Percentiles rank a stretch among this genome's conserved stretches.
phyloP scores from a whole-genome alignment of 2,797 vertebrate genomes.

The Chelon auratus region DNA sequence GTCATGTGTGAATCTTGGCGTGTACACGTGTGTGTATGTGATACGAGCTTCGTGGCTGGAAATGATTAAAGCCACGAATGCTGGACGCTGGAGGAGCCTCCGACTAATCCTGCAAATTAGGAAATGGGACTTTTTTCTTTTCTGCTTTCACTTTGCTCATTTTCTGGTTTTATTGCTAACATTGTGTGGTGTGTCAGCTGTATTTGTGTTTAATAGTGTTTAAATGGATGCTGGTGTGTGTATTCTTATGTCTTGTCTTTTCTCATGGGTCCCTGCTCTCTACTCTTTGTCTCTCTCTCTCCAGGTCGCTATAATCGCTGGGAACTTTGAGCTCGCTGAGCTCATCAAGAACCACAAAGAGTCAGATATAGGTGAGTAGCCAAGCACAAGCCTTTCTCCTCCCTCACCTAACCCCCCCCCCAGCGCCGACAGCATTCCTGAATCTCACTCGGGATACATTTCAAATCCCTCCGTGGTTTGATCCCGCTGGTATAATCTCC shows the following conservation, averaged over 20 bases:
- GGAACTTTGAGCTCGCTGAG: conserved; percentile 97
- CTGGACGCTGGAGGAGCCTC: conserved; percentile 15
- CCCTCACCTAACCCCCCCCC: background rate
- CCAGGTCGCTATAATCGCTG: conserved; percentile 96
- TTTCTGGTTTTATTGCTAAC: background rate
- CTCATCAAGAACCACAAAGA: conserved; percentile 96
- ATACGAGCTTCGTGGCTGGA: conserved; percentile 41
- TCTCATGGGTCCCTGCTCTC: background rate
- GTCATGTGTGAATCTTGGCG: conserved; percentile 23
- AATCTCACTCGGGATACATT: conserved; percentile 62
- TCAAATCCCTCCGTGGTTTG: conserved; percentile 61
- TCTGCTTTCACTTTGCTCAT: background rate
- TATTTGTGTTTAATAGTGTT: background rate
- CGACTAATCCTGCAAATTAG: background rate
- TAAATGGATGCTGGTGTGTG: background rate
- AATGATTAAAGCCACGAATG: conserved; percentile 51
- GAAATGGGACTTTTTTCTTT: background rate
- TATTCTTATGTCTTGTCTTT: background rate
- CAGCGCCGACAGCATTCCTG: background rate
- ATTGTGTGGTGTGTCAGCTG: too few relatives aligned
- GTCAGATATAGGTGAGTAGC: conserved; percentile 91
- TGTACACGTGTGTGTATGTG: conserved; percentile 19
- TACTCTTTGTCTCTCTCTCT: conserved; percentile 21
- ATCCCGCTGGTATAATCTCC: conserved; percentile 65
- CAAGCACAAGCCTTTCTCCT: background rate